Evolutionary conservation across 2,888 invertebrate genomes (phyloP), one percentile per base, ranked within the genome.

Genomic region (Trilocha varians): DNA sequence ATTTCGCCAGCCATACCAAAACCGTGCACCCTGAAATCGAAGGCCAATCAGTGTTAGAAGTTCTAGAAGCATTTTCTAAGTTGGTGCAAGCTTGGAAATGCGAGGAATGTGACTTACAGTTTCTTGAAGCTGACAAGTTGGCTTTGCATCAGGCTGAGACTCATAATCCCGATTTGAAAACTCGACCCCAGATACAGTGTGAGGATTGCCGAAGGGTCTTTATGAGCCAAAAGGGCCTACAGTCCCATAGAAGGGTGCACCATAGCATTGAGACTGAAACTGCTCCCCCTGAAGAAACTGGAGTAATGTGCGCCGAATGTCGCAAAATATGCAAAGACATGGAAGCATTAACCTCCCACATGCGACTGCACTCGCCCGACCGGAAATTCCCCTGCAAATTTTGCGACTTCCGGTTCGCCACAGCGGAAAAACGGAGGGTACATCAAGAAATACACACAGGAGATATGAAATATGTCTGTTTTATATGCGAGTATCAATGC

Each of bases 11-110:
- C 46, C 85, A 85, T 18, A 76, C 73, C 1, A 82, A 79, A 49
- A 72, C 68, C 2, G 62, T 59, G 1, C 85, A 85, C 34, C 78
- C 80, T 0, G 74, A 80, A 42, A 67, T 79, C 0, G 78, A 78
- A 52, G 77, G 77, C 0, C 72, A 79, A 38, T 75, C 78, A 0
- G 79, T 84, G 2, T 49, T 85, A 32, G 75, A 82, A 41, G 80
- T 82, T 1, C 51, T 85, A 0, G 78, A 82, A 59, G 83, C 84
- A 0, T 83, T 83, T 42, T 78, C 80, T 0, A 76, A 72, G 46
- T 48, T 85, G 32, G 74, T 80, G 0, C 70, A 78, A 48, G 80
- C 80, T n/a, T 85, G 85, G 85, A 85, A 83, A 48, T 85, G 85
- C 38, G 79, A 82, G n/a, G 80, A 78, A 36, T 85, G 85, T 37